Evolutionary conservation across 2,113 vertebrate genomes (phyloP), one percentile per base, ranked within the genome.

Genomic region (Cyprinodon variegatus): DNA sequence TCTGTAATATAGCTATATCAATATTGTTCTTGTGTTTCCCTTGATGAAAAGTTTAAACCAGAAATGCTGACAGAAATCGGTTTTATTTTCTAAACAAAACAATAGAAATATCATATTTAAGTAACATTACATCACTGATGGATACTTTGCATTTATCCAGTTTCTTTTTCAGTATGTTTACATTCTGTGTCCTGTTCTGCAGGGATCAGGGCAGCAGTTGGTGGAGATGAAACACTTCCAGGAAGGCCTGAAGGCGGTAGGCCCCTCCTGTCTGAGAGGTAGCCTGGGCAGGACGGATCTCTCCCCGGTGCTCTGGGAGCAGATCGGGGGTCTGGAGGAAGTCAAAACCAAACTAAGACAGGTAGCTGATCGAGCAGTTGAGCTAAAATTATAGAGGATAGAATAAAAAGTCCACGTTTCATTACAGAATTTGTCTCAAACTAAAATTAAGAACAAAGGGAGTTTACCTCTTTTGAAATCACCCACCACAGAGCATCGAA

Each of bases 241-340:
- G 40, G 91, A 95, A 77, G 96, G 97, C 37, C 90, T 98, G 86
- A 98, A 95, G 90, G 91, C 81, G 41, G 95, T 97, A 76, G 93
- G 90, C 0, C 97, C 98, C 0, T 97, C 97, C 0, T 96, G 95
- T 62, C 92, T 96, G 70, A 94, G 98, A 81, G 94, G 94, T 89
- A 93, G 93, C 11, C 20, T 96, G 77, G 98, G 97, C 37, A 82
- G 94, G 74, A 94, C 88, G 0, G 98, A 98, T 22, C 91, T 96
- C 50, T 93, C 92, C 66, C 94, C 95, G 0, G 64, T 98, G 71
- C 73, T 79, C 11, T 99, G 98, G 98, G 96, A 97, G 15, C 93
- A 97, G 78, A 96, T 99, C 60, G 98, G 98, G 76, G 97, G 98
- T n/a, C 94, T 99, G 53, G 96, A 98, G 57, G 94, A 96, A 38